Percentiles rank a stretch among this genome's conserved stretches.
Conservation (phyloP, 1,140 invertebrate genomes). For the Neodiprion virginianus region DNA sequence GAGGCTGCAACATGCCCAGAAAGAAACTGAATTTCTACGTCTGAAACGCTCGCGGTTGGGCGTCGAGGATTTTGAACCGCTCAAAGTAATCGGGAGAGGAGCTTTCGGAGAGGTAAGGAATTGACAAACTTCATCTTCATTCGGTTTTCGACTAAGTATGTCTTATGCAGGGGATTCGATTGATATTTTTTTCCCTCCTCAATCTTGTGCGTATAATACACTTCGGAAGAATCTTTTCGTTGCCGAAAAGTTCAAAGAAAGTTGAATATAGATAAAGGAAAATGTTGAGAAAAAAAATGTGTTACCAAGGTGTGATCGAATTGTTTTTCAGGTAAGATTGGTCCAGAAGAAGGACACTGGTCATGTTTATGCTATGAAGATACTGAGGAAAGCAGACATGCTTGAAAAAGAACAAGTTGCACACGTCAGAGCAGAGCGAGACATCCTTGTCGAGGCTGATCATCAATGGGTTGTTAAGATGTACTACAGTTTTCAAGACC, state of each 20-base stretch:
- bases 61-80: slow-evolving; percentile 97
- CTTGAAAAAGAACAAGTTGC: slow-evolving; percentile 99
- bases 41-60: slow-evolving; percentile 95
- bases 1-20: slow-evolving; percentile 93
- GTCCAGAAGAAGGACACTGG: slow-evolving; percentile 99
- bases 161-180: background rate
- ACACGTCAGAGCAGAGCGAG: slow-evolving; percentile 97
- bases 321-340: slow-evolving; percentile 78
- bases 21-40: slow-evolving; percentile 97
- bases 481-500: slow-evolving; percentile 99
- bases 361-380: slow-evolving; percentile 99
- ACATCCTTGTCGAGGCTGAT: slow-evolving; percentile 98
- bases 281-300: too few relatives aligned
- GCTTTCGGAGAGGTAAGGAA: slow-evolving; percentile 91
- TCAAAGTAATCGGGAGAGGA: slow-evolving; percentile 97
- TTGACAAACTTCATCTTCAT: background rate
- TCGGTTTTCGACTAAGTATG: too few relatives aligned
- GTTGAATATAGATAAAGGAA: too few relatives aligned
- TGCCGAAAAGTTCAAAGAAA: background rate
- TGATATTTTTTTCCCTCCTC: too few relatives aligned
- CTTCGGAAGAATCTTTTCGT: background rate
- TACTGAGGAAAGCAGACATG: slow-evolving; percentile 98
- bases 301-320: background rate
- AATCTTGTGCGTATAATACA: too few relatives aligned
- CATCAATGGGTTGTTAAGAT: slow-evolving; percentile 99